These are phyloP conservation scores for Manis crassicaudata DNA, from an alignment of 2,797 vertebrate species.

Conservation along the genomic window DNA sequence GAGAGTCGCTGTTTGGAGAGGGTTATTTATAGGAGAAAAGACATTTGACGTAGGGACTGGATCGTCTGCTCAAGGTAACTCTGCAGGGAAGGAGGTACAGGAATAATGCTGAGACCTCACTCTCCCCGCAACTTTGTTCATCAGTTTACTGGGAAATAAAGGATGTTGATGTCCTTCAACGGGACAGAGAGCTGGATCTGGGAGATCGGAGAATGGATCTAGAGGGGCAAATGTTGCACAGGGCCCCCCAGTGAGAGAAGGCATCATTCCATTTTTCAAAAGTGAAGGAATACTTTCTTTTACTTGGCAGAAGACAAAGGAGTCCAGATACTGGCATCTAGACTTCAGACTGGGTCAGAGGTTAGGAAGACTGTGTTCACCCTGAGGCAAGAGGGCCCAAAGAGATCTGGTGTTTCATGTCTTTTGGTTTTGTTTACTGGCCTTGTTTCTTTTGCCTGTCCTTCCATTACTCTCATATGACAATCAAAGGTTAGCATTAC, in stretches of 20 bases:
- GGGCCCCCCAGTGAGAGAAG: not conserved
- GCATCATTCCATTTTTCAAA: not conserved
- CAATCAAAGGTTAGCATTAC: slow-evolving; percentile 78
- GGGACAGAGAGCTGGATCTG: not conserved
- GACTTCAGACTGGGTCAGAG: not conserved
- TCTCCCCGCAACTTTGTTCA: not conserved
- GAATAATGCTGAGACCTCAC: not conserved
- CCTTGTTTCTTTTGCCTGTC: not conserved
- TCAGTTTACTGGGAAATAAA: not conserved
- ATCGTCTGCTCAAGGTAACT: not conserved
- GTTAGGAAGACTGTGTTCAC: not conserved
- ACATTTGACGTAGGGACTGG: not conserved
- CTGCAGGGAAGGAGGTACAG: not conserved
- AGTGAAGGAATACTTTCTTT: not conserved
- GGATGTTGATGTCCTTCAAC: not conserved
- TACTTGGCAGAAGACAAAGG: not conserved
- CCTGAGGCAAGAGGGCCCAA: slow-evolving; percentile 14
- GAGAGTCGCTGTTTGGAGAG: not conserved
- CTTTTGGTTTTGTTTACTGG: slow-evolving; percentile 22
- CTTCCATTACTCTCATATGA: slow-evolving; percentile 63
- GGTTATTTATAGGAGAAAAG: not conserved
- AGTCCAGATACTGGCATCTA: not conserved
- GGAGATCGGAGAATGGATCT: not conserved
- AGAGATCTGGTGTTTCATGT: not conserved
- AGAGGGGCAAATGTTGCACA: not conserved